These are phyloP conservation scores for Athene cunicularia DNA, from an alignment of 2,113 vertebrate species.

Conservation along the genomic window DNA sequence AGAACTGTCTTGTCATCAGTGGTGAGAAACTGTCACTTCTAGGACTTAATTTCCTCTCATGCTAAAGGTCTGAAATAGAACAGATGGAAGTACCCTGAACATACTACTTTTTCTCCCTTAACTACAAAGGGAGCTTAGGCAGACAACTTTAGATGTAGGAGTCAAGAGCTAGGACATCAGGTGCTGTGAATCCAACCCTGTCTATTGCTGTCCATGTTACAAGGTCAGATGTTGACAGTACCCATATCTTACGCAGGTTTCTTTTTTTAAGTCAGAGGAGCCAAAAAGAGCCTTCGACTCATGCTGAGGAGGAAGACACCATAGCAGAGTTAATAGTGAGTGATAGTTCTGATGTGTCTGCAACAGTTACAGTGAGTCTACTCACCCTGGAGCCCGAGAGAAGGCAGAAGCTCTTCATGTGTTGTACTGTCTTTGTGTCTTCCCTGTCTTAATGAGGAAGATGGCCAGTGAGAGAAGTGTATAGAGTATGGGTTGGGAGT, in stretches of 20 bases:
- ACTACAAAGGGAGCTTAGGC: not conserved
- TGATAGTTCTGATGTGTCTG: not conserved
- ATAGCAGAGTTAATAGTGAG: not conserved
- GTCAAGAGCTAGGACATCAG: not conserved
- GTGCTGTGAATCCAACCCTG: not conserved
- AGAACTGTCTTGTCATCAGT: not conserved
- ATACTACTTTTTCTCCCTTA: not conserved
- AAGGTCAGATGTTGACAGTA: not conserved
- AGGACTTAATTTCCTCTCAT: not conserved
- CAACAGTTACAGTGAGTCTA: not conserved
- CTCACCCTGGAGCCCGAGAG: not conserved
- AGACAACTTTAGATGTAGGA: not conserved
- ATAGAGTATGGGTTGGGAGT: not conserved
- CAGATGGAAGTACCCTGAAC: not conserved
- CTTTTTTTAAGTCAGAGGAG: not conserved
- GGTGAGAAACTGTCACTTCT: not conserved
- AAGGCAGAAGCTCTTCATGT: not conserved
- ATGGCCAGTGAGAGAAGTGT: not conserved
- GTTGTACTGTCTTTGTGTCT: fast-evolving
- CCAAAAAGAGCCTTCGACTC: not conserved
- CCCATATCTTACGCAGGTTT: fast-evolving
- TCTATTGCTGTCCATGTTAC: fast-evolving
- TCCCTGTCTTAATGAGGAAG: not conserved
- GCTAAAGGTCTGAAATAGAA: not conserved
- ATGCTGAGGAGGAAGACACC: not conserved